Percentiles rank a stretch among this genome's conserved stretches.
Evolutionary conservation across 2,113 vertebrate species (phyloP).

Genomic region (Leptodactylus fuscus): DNA sequence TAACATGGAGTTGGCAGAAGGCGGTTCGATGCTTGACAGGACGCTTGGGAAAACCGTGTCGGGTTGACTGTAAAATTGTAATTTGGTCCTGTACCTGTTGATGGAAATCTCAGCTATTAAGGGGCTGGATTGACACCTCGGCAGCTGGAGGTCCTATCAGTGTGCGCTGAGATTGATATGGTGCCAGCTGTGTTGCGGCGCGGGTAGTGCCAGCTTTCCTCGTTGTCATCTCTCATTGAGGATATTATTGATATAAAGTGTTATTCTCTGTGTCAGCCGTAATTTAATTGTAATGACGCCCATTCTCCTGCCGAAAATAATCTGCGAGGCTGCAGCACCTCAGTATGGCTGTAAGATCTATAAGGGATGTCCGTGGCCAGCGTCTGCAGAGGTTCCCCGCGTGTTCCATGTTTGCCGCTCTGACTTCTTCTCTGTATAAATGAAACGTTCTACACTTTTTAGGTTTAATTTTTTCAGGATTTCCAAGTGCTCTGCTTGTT

Average conservation of each 20-base stretch:
- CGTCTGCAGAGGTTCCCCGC: too few relatives aligned
- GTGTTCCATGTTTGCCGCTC: too few relatives aligned
- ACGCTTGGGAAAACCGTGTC: not conserved
- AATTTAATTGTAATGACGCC: not conserved
- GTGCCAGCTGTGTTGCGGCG: not conserved
- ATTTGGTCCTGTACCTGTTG: not conserved
- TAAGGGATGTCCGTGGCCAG: too few relatives aligned
- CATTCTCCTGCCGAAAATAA: not conserved
- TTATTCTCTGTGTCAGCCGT: not conserved
- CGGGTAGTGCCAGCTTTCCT: not conserved
- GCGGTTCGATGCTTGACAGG: not conserved
- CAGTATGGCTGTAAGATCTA: too few relatives aligned
- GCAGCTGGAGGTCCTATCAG: constrained; percentile 1
- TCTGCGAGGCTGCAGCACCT: not conserved
- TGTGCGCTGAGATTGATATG: not conserved
- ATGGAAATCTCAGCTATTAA: constrained; percentile 24
- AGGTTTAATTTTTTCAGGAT: too few relatives aligned
- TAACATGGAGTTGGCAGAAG: not conserved
- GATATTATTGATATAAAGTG: not conserved
- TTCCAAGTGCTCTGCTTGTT: too few relatives aligned
- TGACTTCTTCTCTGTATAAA: too few relatives aligned
- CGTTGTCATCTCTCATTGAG: not conserved
- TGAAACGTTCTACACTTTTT: too few relatives aligned
- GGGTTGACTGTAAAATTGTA: not conserved
- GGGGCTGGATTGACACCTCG: not conserved